Conservation (phyloP, 1,140 invertebrate genomes). For the Piezodorus guildinii region DNA sequence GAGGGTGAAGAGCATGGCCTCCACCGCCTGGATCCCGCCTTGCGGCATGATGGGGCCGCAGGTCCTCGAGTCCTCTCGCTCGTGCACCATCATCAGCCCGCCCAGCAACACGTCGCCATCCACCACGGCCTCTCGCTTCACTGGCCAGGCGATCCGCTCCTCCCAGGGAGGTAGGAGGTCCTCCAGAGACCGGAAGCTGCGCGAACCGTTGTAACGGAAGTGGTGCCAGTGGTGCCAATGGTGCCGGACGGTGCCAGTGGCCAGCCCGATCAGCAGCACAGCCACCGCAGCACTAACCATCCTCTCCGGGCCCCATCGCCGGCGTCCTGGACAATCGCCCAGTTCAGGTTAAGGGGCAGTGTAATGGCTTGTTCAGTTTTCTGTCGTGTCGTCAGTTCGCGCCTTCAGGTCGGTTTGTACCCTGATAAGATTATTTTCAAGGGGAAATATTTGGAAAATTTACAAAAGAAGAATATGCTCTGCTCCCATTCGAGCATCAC, state of each 20-base stretch:
- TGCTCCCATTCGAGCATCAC: too few species aligned
- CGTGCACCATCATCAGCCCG: slow-evolving; percentile 92
- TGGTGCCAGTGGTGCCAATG: neutral
- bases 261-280: neutral
- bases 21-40: slow-evolving; percentile 79
- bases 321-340: too few species aligned
- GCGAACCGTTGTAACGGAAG: neutral
- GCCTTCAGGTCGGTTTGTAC: too few species aligned
- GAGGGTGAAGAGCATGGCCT: slow-evolving; percentile 85
- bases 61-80: slow-evolving; percentile 66
- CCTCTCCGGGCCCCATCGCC: slow-evolving; percentile 1
- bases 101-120: slow-evolving; percentile 76
- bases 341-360: too few species aligned
- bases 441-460: too few species aligned
- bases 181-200: slow-evolving; percentile 9
- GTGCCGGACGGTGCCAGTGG: neutral
- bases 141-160: slow-evolving; percentile 50
- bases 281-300: neutral
- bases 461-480: too few species aligned
- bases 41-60: slow-evolving; percentile 92
- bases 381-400: too few species aligned
- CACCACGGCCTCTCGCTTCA: slow-evolving; percentile 68
- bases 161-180: neutral
- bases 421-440: too few species aligned
- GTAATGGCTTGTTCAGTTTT: too few species aligned